Evolutionary conservation across 1,140 invertebrate species (phyloP), one percentile per base, ranked within the genome.

Genomic region (Drosophila miranda): DNA sequence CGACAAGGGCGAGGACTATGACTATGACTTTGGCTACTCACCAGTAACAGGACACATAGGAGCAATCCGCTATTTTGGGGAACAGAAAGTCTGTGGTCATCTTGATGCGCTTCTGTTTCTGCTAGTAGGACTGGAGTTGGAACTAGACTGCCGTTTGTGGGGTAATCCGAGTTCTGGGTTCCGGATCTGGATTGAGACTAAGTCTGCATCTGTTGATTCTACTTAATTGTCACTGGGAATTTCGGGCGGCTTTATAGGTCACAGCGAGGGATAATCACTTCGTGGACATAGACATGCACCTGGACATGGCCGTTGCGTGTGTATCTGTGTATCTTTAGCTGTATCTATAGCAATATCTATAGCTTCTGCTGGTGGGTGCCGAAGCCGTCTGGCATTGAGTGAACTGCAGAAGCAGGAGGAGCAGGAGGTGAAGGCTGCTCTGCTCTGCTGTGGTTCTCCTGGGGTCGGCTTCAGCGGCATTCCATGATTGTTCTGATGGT

Each of bases 41-140:
- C 94, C 94, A 94, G 91, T 94, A 94, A 91, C 94, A 94, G 71
- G 94, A 94, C 53, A 94, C 94, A 91, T 94, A 94, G 73, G 94
- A 94, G 91, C 94, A 94, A 66, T 94, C 94, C 52, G 92, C 89
- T 86, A 93, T 92, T 92, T 94, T 94, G 23, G 93, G 92, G 91
- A 94, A 94, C 44, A 90, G 58, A 68, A 90, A 81, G 54, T 90
- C 89, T 67, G 89, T 90, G 54, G 76, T 78, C 89, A 90, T 90
- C 64, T 84, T 80, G 69, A 58, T 64, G 60, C 19, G 45, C 55
- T 63, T 21, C 14, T 23, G 53, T 23, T 53, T 42, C 49, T 14
- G 14, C 19, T 19, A 19, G 1, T 19, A 5, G 30, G 30, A 34
- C 30, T 34, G 30, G 30, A 30, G 8, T 2, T 30, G 28, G 28